phyloP scores from a whole-genome alignment of 1,140 invertebrate species.

The Eriosoma lanigerum region DNA sequence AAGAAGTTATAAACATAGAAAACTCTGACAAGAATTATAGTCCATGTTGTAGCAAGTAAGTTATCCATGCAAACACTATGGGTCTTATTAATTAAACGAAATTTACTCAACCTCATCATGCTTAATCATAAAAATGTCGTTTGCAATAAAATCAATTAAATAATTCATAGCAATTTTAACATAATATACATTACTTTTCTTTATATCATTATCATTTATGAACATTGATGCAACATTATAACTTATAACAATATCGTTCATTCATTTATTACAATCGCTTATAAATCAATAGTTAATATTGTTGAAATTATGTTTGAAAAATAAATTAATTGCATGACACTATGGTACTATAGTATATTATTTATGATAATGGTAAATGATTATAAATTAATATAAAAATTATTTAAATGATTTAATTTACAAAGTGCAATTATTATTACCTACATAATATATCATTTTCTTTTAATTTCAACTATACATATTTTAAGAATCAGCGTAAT shows the following conservation, averaged over 20 bases:
- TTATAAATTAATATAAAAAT: neutral
- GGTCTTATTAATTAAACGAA: neutral
- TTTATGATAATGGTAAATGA: no score
- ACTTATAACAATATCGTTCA: neutral
- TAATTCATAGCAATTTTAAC: neutral
- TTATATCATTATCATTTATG: neutral
- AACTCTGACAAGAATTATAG: neutral
- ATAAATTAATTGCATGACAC: conserved; percentile 2
- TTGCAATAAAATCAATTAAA: no score
- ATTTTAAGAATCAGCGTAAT: neutral
- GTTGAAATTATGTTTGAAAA: neutral
- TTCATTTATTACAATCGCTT: neutral
- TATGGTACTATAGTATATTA: no score
- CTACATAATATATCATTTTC: neutral
- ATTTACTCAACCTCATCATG: neutral
- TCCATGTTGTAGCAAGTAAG: conserved; percentile 26
- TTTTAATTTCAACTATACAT: neutral
- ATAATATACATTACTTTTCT: neutral
- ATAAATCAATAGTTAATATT: neutral
- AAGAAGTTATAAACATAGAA: neutral
- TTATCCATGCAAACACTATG: neutral
- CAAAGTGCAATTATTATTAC: neutral
- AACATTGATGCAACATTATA: neutral
- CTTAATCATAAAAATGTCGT: neutral
- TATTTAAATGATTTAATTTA: no score